These are phyloP conservation scores for Mechanitis messenoides DNA, from an alignment of 2,888 invertebrate species.

Conservation along the genomic window DNA sequence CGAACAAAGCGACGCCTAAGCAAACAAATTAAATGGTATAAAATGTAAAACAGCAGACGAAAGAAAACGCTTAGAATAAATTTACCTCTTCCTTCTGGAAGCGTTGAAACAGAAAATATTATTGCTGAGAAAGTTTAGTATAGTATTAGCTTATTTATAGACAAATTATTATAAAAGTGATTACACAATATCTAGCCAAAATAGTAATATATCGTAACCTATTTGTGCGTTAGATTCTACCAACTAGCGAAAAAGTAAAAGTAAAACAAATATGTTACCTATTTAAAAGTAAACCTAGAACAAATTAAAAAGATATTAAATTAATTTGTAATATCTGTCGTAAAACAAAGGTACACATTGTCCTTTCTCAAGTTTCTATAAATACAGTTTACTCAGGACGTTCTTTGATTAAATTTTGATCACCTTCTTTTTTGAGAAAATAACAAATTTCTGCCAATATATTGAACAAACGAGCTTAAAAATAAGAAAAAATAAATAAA, in stretches of 20 bases:
- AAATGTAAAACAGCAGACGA: constrained; percentile 25
- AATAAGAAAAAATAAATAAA: too few species aligned
- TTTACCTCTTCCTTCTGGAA: constrained; percentile 68
- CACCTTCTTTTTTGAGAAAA: constrained; percentile 1
- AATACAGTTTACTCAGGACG: constrained; percentile 6
- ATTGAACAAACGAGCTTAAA: background rate
- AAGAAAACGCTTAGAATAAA: constrained; percentile 38
- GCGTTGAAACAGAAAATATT: constrained; percentile 27
- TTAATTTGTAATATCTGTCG: constrained; percentile 8
- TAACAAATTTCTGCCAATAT: constrained; percentile 13
- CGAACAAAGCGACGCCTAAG: constrained; percentile 82
- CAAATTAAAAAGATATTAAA: constrained; percentile 44
- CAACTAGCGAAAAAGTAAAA: constrained; percentile 10
- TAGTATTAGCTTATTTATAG: background rate
- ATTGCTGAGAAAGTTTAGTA: constrained; percentile 6
- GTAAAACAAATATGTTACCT: constrained; percentile 30
- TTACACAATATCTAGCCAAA: background rate
- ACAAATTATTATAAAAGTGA: constrained; percentile 15
- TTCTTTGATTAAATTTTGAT: constrained; percentile 9
- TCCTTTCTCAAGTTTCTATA: constrained; percentile 8
- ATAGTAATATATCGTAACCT: background rate
- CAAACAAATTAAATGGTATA: constrained; percentile 35
- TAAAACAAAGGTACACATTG: background rate
- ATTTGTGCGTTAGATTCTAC: background rate
- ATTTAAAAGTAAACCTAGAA: constrained; percentile 73